phyloP scores from a whole-genome alignment of 1,140 invertebrate genomes.

The Cherax destructor region DNA sequence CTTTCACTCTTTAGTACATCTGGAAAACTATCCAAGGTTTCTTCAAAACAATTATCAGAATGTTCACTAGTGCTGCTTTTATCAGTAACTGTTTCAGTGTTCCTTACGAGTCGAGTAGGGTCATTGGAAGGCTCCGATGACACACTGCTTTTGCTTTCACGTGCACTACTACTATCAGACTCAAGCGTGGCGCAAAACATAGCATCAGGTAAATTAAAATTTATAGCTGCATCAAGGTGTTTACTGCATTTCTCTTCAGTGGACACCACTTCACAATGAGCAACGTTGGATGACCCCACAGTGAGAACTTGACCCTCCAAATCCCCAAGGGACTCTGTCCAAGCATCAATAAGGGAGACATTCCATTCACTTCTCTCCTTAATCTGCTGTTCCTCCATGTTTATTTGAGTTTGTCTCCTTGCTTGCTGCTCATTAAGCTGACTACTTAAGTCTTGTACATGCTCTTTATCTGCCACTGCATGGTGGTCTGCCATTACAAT shows the following conservation, averaged over 20 bases:
- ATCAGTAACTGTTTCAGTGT: background rate
- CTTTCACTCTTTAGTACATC: background rate
- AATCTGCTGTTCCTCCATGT: background rate
- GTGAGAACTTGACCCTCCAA: background rate
- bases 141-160: background rate
- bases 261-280: background rate
- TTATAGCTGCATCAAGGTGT: background rate
- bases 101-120: background rate
- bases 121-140: background rate
- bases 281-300: background rate
- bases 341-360: constrained; percentile 23
- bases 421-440: background rate
- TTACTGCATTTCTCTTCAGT: too few relatives aligned
- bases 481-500: too few relatives aligned
- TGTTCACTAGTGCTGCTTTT: background rate
- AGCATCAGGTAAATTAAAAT: too few relatives aligned
- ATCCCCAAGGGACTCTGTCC: constrained; percentile 34
- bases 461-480: background rate
- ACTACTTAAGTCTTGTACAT: background rate
- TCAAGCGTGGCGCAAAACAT: background rate
- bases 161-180: background rate
- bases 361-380: background rate
- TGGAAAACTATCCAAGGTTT: background rate
- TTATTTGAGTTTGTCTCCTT: background rate
- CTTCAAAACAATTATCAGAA: constrained; percentile 1